These are phyloP conservation scores for Drosophila pallidifrons DNA, from an alignment of 1,140 invertebrate species.

Conservation along the genomic window DNA sequence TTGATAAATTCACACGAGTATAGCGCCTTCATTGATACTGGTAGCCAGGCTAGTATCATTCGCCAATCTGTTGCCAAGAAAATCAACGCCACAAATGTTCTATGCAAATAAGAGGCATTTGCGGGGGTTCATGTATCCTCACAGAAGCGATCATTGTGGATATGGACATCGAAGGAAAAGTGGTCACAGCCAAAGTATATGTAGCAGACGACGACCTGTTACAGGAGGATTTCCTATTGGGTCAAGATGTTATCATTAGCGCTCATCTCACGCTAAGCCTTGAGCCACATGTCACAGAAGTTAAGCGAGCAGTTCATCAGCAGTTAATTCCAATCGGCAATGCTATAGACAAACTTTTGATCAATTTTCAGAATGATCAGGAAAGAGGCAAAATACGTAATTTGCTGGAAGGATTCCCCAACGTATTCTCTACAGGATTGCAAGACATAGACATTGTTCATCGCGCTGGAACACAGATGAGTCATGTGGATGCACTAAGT, in stretches of 20 bases:
- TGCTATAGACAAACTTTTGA: neutral
- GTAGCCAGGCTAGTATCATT: too few relatives aligned
- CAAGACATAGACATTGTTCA: too few relatives aligned
- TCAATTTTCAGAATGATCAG: neutral
- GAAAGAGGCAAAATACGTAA: too few relatives aligned
- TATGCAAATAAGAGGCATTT: neutral
- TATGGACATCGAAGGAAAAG: slow-evolving; percentile 12
- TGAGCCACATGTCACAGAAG: neutral
- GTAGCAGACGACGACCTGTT: slow-evolving; percentile 22
- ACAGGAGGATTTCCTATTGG: slow-evolving; percentile 20
- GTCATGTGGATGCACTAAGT: too few relatives aligned
- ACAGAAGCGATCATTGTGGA: slow-evolving; percentile 12
- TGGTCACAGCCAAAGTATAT: neutral
- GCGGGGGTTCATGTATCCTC: neutral
- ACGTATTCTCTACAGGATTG: too few relatives aligned
- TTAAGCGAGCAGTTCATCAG: slow-evolving; percentile 34
- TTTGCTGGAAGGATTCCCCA: too few relatives aligned
- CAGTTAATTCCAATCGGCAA: too few relatives aligned
- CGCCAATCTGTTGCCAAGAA: too few relatives aligned
- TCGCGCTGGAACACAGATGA: too few relatives aligned
- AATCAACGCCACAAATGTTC: too few relatives aligned
- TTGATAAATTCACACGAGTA: too few relatives aligned
- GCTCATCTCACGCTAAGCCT: neutral
- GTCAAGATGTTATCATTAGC: slow-evolving; percentile 25
- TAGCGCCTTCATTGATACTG: too few relatives aligned